Evolutionary conservation across 1,140 invertebrate genomes (phyloP).

Genomic region (Procambarus clarkii): DNA sequence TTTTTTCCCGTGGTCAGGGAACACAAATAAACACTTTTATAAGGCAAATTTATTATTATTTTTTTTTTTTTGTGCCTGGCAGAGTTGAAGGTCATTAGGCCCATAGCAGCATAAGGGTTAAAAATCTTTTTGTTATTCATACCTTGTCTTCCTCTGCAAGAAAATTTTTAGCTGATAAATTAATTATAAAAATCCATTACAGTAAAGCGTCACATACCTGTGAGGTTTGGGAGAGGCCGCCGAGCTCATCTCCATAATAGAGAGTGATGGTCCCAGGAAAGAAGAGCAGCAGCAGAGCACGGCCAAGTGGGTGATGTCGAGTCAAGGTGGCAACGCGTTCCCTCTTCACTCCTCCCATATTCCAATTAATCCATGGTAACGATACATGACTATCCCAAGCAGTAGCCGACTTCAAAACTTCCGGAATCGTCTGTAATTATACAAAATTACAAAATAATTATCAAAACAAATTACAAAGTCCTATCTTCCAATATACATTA

Average conservation of each 20-base stretch:
- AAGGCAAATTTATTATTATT: too few species aligned
- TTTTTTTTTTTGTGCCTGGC: too few species aligned
- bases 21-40: too few species aligned
- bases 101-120: too few species aligned
- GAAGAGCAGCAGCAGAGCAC: slow-evolving; percentile 83
- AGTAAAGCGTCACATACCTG: not conserved
- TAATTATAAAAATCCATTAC: too few species aligned
- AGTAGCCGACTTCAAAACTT: slow-evolving; percentile 77
- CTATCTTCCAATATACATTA: too few species aligned
- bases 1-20: too few species aligned
- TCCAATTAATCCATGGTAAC: slow-evolving; percentile 83
- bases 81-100: too few species aligned
- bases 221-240: slow-evolving; percentile 74
- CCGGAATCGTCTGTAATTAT: slow-evolving; percentile 22
- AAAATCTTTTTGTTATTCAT: too few species aligned
- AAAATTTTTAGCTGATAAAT: too few species aligned
- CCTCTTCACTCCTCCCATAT: slow-evolving; percentile 81
- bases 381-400: slow-evolving; percentile 77
- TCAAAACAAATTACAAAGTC: not conserved
- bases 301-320: slow-evolving; percentile 47
- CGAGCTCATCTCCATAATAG: slow-evolving; percentile 89
- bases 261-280: slow-evolving; percentile 87
- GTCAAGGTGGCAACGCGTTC: slow-evolving; percentile 77
- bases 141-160: too few species aligned
- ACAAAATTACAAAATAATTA: too few species aligned